Conservation (phyloP, 1,140 invertebrate genomes). For the Drosophila bipectinata region DNA sequence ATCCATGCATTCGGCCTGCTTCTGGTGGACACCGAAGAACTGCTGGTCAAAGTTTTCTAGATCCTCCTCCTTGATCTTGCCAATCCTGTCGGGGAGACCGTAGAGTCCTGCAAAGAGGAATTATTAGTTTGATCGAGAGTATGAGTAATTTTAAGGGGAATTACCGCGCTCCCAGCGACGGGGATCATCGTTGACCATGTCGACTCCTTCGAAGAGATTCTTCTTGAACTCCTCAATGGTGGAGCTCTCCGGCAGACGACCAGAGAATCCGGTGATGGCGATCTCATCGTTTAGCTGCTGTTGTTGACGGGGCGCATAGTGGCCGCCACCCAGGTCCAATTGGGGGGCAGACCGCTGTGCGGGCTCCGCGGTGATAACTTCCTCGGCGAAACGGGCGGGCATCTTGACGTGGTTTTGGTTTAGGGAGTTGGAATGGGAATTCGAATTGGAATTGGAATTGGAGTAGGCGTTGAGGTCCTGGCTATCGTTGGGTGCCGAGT, state of each 20-base stretch:
- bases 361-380: conserved; percentile 73
- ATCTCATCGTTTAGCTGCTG: conserved; percentile 88
- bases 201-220: conserved; percentile 92
- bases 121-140: not conserved
- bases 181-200: conserved; percentile 95
- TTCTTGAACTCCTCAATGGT: conserved; percentile 95
- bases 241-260: conserved; percentile 94
- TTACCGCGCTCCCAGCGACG: conserved; percentile 89
- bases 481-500: conserved; percentile 28
- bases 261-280: conserved; percentile 95
- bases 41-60: conserved; percentile 94
- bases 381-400: conserved; percentile 83
- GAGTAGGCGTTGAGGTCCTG: conserved; percentile 26
- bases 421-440: conserved; percentile 5
- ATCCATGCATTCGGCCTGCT: conserved; percentile 98
- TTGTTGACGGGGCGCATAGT: conserved; percentile 56
- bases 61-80: conserved; percentile 96
- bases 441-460: conserved; percentile 10
- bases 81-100: conserved; percentile 93
- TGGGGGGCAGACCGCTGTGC: conserved; percentile 66
- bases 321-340: conserved; percentile 76
- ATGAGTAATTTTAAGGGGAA: not conserved
- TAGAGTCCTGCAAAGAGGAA: conserved; percentile 85
- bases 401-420: conserved; percentile 53
- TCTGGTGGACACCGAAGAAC: conserved; percentile 97